Percentiles rank a stretch among this genome's conserved stretches.
These are phyloP conservation scores for Troides oblongomaculatus DNA, from an alignment of 2,888 invertebrate genomes.

Conservation along the genomic window DNA sequence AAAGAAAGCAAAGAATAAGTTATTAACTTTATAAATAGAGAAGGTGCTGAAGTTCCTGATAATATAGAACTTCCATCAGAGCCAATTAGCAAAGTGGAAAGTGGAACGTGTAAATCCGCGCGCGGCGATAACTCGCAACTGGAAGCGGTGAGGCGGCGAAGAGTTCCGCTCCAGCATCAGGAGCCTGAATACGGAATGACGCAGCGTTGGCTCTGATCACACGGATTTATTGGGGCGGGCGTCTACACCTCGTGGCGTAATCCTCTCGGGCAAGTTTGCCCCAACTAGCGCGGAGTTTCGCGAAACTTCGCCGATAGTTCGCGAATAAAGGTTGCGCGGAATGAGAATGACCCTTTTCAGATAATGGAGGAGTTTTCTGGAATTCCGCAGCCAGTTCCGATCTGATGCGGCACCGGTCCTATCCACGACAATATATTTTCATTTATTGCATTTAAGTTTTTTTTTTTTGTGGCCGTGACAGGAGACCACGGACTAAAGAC, in stretches of 20 bases:
- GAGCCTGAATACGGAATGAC: constrained; percentile 3
- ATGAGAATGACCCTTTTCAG: constrained; percentile 23
- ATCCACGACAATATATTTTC: too few relatives aligned
- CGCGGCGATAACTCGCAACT: not conserved
- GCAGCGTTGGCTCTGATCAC: constrained; percentile 9
- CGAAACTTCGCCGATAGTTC: constrained; percentile 30
- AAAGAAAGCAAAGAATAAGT: not conserved
- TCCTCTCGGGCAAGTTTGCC: constrained; percentile 27
- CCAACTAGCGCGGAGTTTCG: constrained; percentile 29
- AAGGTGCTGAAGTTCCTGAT: not conserved
- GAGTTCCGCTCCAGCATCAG: not conserved
- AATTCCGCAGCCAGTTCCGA: not conserved
- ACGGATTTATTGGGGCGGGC: constrained; percentile 31
- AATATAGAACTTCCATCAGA: not conserved
- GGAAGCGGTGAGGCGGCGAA: not conserved
- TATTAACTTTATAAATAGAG: not conserved
- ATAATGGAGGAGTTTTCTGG: not conserved
- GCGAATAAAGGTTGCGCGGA: constrained; percentile 29
- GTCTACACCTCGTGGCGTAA: constrained; percentile 20
- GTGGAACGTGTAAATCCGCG: not conserved
- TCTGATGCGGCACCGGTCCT: too few relatives aligned
- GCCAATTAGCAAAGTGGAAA: not conserved
- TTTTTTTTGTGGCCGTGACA: too few relatives aligned
- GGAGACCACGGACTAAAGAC: too few relatives aligned
- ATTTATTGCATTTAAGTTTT: too few relatives aligned